Evolutionary conservation across 2,797 vertebrate species (phyloP), one percentile per base, ranked within the genome.

Genomic region (Hyperoplus lanceolatus): DNA sequence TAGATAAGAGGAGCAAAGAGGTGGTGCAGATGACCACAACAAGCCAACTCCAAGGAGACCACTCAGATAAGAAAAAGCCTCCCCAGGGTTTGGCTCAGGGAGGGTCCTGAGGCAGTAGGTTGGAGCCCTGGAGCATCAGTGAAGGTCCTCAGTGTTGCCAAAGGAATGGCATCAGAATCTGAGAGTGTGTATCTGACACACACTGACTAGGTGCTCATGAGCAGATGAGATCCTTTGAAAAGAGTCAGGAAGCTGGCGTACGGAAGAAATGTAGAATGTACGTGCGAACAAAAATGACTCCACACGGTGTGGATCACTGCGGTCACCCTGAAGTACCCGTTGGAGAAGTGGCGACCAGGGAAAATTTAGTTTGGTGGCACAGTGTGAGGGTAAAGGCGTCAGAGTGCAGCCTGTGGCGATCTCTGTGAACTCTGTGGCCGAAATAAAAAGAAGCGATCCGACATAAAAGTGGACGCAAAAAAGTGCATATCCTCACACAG

Each of bases 61-160:
- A 66, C 54, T 43, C 71, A 76, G 70, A 78, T 77, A 87, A 73
- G 74, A 72, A 67, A 29, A 76, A 58, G 41, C 70, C 67, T 82
- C 18, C 71, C 80, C 73, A 51, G 64, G 65, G 73, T 70, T 58
- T 90, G 86, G 90, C 83, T 90, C 84, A 90, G 59, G 4, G 0
- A 36, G n/a, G 62, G 39, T 18, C 62, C 75, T 5, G 38, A 70
- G 77, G 81, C 74, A 79, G 70, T 21, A 4, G 48, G 42, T 29
- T 55, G 29, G 54, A 61, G 75, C 77, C 60, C 61, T 5, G 2
- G 64, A 81, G 14, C 18, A 67, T 63, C 69, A 15, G 55, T 21
- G 75, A 49, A 73, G 76, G 80, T 51, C n/a, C 13, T 62, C 38
- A 15, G 8, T 18, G 14, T 11, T 61, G 61, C 41, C 50, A 45